Conservation (phyloP, 2,113 vertebrate genomes). For the Pipa parva region DNA sequence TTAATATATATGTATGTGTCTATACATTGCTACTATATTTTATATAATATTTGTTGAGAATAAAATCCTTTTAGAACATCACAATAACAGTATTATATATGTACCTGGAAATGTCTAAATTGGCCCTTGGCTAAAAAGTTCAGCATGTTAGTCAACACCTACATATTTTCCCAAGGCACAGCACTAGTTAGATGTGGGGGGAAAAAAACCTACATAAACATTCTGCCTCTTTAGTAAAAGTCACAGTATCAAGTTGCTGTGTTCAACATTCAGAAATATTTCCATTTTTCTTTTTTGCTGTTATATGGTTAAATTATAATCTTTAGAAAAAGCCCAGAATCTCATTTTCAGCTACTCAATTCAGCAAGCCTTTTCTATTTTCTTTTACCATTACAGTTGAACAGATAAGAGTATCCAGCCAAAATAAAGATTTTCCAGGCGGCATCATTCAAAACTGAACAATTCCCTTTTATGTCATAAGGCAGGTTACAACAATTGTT, state of each 20-base stretch:
- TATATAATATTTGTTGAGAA: neutral
- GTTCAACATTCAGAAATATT: constrained; percentile 64
- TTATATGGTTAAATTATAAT: constrained; percentile 45
- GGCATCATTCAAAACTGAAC: too few species aligned
- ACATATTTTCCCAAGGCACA: constrained; percentile 52
- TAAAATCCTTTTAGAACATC: neutral
- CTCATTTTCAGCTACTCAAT: too few species aligned
- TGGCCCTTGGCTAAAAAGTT: constrained; percentile 58
- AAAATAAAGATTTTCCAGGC: too few species aligned
- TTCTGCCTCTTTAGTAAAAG: constrained; percentile 61
- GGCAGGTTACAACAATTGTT: neutral
- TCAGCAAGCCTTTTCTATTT: neutral
- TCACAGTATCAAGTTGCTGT: constrained; percentile 64
- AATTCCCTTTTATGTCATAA: too few species aligned
- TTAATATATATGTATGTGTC: too few species aligned
- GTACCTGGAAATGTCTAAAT: constrained; percentile 53
- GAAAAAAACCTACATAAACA: constrained; percentile 67
- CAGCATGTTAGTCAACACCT: constrained; percentile 66
- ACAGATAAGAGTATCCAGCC: too few species aligned
- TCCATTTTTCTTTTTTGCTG: constrained; percentile 52
- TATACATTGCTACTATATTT: too few species aligned
- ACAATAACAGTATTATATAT: constrained; percentile 3
- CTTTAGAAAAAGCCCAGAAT: constrained; percentile 45
- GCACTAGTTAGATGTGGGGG: constrained; percentile 64
- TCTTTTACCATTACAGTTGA: too few species aligned